A percentile compares a stretch with the other conserved stretches of the same genome.
Conservation (phyloP, 2,888 invertebrate species). For the Dicyrtomina minuta region DNA sequence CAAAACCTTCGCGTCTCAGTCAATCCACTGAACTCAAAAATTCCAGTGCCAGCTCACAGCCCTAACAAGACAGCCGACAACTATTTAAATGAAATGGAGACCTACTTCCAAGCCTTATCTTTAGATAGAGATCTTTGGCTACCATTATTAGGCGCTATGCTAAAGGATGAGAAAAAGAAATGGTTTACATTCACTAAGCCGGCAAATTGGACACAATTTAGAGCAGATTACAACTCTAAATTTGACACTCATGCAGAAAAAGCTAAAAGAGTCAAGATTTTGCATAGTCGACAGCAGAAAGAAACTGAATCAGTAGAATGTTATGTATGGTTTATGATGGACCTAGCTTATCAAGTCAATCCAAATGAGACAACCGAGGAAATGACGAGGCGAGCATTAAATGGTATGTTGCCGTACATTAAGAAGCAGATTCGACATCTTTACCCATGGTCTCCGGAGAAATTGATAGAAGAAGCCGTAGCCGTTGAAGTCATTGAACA, state of each 20-base stretch:
- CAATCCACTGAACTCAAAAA: no score
- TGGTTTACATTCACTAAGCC: no score
- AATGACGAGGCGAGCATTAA: conserved; percentile 5
- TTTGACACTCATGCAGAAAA: conserved; percentile 18
- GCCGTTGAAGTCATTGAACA: no score
- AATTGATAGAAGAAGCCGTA: background rate
- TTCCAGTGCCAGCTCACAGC: no score
- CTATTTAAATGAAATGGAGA: no score
- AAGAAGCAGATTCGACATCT: background rate
- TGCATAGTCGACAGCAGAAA: conserved; percentile 3
- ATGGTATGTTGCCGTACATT: conserved; percentile 8
- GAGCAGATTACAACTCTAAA: conserved; percentile 3
- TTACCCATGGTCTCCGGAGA: background rate
- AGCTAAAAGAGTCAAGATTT: background rate
- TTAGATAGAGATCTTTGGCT: no score
- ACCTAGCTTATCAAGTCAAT: conserved; percentile 16
- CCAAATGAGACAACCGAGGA: conserved; percentile 10
- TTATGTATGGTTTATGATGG: conserved; percentile 21
- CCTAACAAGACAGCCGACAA: no score
- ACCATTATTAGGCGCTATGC: no score
- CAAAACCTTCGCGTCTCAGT: no score
- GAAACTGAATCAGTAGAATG: conserved; percentile 1
- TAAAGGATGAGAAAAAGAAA: no score
- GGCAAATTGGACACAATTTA: no score
- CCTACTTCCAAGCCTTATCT: no score